Conservation (phyloP, 2,113 vertebrate genomes). For the Hippoglossus stenolepis region DNA sequence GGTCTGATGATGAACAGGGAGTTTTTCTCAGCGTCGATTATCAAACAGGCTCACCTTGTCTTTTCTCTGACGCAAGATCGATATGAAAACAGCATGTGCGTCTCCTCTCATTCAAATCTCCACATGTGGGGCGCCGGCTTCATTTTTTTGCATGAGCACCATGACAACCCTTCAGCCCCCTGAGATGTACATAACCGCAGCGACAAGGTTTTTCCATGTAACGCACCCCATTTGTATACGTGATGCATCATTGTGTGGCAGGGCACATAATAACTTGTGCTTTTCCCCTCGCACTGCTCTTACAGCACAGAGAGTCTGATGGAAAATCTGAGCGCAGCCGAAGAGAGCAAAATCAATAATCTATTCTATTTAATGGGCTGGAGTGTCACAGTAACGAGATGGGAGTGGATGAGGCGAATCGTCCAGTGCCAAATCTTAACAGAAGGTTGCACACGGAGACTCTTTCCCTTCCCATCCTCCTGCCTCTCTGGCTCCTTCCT, state of each 20-base stretch:
- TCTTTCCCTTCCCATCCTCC: constrained; percentile 33
- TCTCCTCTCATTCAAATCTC: not conserved
- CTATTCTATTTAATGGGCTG: constrained; percentile 84
- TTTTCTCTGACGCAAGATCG: constrained; percentile 54
- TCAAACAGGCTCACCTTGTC: constrained; percentile 60
- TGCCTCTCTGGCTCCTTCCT: constrained; percentile 31
- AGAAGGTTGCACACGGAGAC: constrained; percentile 61
- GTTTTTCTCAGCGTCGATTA: constrained; percentile 59
- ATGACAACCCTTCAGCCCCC: constrained; percentile 45
- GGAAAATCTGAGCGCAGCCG: constrained; percentile 78
- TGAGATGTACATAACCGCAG: constrained; percentile 14
- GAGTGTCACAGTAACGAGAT: constrained; percentile 81
- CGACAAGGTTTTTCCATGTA: constrained; percentile 18
- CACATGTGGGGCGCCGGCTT: constrained; percentile 21
- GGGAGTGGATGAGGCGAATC: constrained; percentile 80
- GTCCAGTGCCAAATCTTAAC: constrained; percentile 71
- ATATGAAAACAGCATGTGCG: constrained; percentile 52
- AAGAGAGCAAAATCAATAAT: constrained; percentile 86
- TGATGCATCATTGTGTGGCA: constrained; percentile 72
- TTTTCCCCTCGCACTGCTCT: constrained; percentile 69
- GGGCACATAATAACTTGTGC: constrained; percentile 75
- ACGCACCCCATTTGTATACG: constrained; percentile 54
- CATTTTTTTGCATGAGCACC: constrained; percentile 48
- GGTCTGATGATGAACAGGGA: constrained; percentile 62
- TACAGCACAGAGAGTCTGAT: constrained; percentile 67